phyloP scores from a whole-genome alignment of 92 coral and sea anemone genomes.

The Phymanthus crucifer region DNA sequence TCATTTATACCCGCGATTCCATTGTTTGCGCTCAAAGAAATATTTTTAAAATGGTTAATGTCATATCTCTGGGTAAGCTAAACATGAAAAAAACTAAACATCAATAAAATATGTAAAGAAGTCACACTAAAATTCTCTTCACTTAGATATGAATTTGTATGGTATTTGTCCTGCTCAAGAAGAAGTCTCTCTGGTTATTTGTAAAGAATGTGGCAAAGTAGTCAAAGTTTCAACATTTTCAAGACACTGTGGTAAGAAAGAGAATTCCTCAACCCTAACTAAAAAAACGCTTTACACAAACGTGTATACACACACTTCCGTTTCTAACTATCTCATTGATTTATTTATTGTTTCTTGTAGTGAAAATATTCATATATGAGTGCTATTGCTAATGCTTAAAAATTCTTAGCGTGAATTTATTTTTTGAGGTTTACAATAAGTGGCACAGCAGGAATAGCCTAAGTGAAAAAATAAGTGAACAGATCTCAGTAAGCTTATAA shows the following conservation, averaged over 20 bases:
- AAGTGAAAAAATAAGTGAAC: background rate
- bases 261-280: conserved; percentile 5
- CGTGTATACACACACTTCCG: background rate
- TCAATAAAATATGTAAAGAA: background rate
- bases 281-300: background rate
- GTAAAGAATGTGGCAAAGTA: conserved; percentile 84
- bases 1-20: background rate
- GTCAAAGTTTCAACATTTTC: conserved; percentile 81
- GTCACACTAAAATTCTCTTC: conserved; percentile 35
- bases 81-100: background rate
- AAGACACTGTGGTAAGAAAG: conserved; percentile 85
- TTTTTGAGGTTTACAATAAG: background rate
- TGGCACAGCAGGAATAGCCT: background rate
- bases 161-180: conserved; percentile 96
- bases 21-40: background rate
- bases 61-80: background rate
- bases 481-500: background rate
- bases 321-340: background rate
- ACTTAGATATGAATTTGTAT: conserved; percentile 89
- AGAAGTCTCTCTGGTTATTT: conserved; percentile 76
- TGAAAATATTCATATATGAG: background rate
- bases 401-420: background rate
- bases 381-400: background rate
- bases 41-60: background rate
- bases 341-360: background rate